A percentile compares a stretch with the other conserved stretches of the same genome.
Evolutionary conservation across 2,888 invertebrate species (phyloP).

Genomic region (Mythimna vitellina): DNA sequence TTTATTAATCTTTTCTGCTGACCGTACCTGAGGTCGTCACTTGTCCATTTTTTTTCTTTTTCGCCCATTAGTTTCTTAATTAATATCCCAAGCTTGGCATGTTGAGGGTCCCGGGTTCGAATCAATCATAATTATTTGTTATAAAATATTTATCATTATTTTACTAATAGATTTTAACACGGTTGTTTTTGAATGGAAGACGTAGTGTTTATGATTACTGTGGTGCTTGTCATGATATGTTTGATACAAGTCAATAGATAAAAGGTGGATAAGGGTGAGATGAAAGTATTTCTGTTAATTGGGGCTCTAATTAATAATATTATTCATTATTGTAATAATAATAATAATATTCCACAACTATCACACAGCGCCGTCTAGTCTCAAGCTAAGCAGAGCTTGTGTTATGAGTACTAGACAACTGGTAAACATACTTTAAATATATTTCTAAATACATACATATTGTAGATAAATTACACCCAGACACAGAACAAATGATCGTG

Average conservation of each 20-base stretch:
- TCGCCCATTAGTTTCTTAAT: slow-evolving; percentile 88
- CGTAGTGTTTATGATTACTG: neutral
- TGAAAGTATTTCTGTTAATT: slow-evolving; percentile 14
- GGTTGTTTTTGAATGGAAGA: slow-evolving; percentile 33
- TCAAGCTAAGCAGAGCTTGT: too few relatives aligned
- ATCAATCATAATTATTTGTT: slow-evolving; percentile 88
- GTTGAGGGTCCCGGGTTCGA: slow-evolving; percentile 70
- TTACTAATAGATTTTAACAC: slow-evolving; percentile 50
- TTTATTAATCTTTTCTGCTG: slow-evolving; percentile 61
- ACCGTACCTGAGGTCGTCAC: slow-evolving; percentile 78
- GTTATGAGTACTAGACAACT: too few relatives aligned
- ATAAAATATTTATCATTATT: slow-evolving; percentile 76
- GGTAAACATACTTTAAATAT: too few relatives aligned
- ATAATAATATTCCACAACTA: too few relatives aligned
- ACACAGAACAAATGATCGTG: too few relatives aligned
- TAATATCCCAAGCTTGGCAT: slow-evolving; percentile 82
- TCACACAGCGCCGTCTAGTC: too few relatives aligned
- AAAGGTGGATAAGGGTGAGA: neutral
- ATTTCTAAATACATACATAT: too few relatives aligned
- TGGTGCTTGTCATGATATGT: slow-evolving; percentile 31
- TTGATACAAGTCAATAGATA: slow-evolving; percentile 6
- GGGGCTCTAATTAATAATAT: too few relatives aligned
- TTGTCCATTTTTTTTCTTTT: slow-evolving; percentile 79
- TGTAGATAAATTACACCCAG: too few relatives aligned
- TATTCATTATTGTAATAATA: too few relatives aligned